phyloP scores from a whole-genome alignment of 2,113 vertebrate species.

The Marcusenius ussheri region DNA sequence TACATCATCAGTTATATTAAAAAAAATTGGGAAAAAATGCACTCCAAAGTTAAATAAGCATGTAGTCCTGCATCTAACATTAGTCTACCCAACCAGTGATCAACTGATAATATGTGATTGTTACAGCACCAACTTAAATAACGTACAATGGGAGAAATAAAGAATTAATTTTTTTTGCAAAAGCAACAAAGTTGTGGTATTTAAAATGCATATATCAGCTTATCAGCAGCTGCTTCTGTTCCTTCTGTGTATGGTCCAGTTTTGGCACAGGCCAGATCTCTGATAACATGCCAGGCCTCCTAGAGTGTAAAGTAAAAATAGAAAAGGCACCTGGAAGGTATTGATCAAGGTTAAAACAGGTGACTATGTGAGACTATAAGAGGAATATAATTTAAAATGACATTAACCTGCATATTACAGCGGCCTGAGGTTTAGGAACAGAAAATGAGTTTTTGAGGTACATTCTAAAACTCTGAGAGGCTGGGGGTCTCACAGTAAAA shows the following conservation, averaged over 20 bases:
- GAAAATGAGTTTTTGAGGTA: background rate
- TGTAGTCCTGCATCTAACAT: background rate
- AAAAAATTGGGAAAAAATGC: background rate
- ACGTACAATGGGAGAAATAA: background rate
- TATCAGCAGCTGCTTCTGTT: background rate
- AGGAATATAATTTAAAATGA: background rate
- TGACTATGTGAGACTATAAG: background rate
- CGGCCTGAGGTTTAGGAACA: background rate
- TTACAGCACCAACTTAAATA: background rate
- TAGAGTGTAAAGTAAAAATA: conserved; percentile 1
- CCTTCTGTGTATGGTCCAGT: background rate
- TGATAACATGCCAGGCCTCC: background rate
- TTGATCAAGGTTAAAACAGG: conserved; percentile 2
- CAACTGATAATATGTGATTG: background rate
- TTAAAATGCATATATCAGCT: background rate
- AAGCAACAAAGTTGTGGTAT: background rate
- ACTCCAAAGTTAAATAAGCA: background rate
- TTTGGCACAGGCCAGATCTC: background rate
- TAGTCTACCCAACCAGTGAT: background rate
- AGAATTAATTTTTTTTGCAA: background rate
- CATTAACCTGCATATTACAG: background rate
- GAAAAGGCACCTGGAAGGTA: background rate
- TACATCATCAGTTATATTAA: background rate
- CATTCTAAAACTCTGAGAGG: background rate
- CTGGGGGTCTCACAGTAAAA: background rate